Evolutionary conservation across 1,140 invertebrate species (phyloP), one percentile per base, ranked within the genome.

Genomic region (Lamellibrachia luymesi): DNA sequence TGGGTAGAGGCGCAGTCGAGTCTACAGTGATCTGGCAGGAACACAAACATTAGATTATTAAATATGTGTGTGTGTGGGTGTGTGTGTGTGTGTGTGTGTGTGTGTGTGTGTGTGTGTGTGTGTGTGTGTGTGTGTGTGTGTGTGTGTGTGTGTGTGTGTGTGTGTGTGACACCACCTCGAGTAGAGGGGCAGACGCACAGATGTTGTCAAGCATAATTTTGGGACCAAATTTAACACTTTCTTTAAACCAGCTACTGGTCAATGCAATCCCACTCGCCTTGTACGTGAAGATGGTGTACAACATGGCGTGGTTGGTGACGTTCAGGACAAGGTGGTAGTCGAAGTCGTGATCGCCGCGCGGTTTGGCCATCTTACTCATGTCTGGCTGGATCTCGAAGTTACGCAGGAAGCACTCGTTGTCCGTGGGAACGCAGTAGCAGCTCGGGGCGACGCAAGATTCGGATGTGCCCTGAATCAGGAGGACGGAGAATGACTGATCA

Each of bases 311-410:
- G 51, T 91, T 91, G 13, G 91, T 91, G 49, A 22, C 91, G 49
- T 50, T 91, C 13, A 91, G 5, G 2, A 91, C 91, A n/a, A 91
- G 51, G 13, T 91, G 13, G 91, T 91, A 91, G 91, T 91, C 91
- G 51, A 91, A 91, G 91, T 91, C 91, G 91, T 91, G 91, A 27
- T 91, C 91, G 49, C 91, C 91, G 49, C 27, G 49, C 5, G 91
- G 25, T 91, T 27, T 91, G 7, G 4, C 8, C 91, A 91, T 91
- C 91, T 27, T 27, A 7, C 49, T 51, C 49, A 91, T 50, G n/a
- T 91, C 91, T n/a, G 91, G 91, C 17, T 50, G 13, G 22, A 91
- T 91, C 0, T 13, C 22, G 51, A 50, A 91, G 91, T 91, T 91
- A 4, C 49, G 10, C 10, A 50, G 22, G 91, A 91, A 91, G 91